Evolutionary conservation across 2,888 invertebrate species (phyloP).

Genomic region (Apotomis betuletana): DNA sequence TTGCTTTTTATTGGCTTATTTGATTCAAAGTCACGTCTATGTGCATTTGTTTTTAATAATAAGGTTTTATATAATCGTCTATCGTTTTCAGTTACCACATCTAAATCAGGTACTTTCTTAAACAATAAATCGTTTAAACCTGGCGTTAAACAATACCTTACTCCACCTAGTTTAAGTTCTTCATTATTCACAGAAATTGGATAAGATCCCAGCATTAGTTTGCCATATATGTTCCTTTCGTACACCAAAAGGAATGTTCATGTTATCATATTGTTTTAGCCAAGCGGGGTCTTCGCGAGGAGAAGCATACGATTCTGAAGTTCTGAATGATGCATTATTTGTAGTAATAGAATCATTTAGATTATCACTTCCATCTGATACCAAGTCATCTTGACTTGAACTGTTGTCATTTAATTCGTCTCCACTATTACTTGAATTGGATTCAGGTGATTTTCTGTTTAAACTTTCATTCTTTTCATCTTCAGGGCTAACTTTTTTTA

Average conservation of each 20-base stretch:
- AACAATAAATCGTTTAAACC: not conserved
- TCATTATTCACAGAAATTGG: not conserved
- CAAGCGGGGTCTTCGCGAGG: not conserved
- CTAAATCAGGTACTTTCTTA: not conserved
- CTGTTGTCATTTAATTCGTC: not conserved
- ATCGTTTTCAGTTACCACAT: not conserved
- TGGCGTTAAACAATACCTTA: not conserved
- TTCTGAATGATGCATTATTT: not conserved
- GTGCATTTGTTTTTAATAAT: not conserved
- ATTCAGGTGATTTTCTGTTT: not conserved
- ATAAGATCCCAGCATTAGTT: not conserved
- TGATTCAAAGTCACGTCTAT: constrained; percentile 7
- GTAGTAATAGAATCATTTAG: not conserved
- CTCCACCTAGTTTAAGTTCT: not conserved
- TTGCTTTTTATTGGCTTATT: constrained; percentile 10
- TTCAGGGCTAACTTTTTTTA: too few species aligned
- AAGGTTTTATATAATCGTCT: not conserved
- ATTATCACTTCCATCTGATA: not conserved
- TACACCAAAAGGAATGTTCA: not conserved
- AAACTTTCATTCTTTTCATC: too few species aligned
- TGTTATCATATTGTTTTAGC: not conserved
- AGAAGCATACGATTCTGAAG: not conserved
- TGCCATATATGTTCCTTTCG: not conserved
- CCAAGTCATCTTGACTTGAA: not conserved
- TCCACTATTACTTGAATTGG: too few species aligned